Conservation (phyloP, 2,888 invertebrate species). For the Muschampia plurimacula region DNA sequence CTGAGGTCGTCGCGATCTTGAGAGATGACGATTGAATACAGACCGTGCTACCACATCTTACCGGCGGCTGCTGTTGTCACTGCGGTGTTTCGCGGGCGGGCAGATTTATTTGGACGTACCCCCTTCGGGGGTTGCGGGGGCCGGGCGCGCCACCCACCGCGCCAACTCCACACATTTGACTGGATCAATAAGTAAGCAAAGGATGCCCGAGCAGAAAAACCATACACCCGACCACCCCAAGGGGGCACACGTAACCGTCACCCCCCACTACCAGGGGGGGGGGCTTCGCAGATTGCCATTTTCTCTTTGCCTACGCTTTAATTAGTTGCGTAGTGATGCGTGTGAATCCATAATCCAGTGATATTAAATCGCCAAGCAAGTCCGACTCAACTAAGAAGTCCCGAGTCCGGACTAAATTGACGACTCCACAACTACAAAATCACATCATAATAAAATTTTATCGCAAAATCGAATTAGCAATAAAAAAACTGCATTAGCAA, state of each 20-base stretch:
- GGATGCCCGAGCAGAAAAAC: constrained; percentile 87
- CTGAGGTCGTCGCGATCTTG: constrained; percentile 32
- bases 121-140: constrained; percentile 76
- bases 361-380: constrained; percentile 71
- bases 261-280: constrained; percentile 77
- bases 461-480: background rate
- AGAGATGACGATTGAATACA: constrained; percentile 55
- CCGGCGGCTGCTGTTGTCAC: constrained; percentile 83
- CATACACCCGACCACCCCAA: constrained; percentile 85
- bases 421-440: background rate
- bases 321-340: constrained; percentile 86
- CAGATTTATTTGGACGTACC: constrained; percentile 87
- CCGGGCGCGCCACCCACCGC: constrained; percentile 80
- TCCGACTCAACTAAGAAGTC: constrained; percentile 36
- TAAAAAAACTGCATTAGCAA: background rate
- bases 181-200: constrained; percentile 87
- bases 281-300: constrained; percentile 85
- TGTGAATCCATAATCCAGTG: constrained; percentile 79
- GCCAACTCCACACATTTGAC: constrained; percentile 86
- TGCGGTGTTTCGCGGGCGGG: constrained; percentile 86
- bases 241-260: constrained; percentile 86
- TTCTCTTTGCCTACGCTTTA: constrained; percentile 86
- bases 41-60: constrained; percentile 84
- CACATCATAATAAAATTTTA: background rate
- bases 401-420: constrained; percentile 23